These are phyloP conservation scores for Melanotaenia trifasciata DNA, from an alignment of 2,797 vertebrate genomes.

Conservation along the genomic window DNA sequence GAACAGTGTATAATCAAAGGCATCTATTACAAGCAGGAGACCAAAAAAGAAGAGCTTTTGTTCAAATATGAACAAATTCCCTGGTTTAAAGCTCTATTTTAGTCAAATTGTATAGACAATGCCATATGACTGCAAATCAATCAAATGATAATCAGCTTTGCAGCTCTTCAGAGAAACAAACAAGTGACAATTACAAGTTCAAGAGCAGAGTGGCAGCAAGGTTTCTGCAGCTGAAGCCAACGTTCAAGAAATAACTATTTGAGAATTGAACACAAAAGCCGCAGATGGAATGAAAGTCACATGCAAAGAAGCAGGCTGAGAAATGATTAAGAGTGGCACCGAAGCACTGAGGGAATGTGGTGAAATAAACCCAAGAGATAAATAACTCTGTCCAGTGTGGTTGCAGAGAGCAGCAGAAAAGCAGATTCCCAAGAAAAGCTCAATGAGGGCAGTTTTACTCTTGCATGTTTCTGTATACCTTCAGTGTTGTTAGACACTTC, in stretches of 20 bases:
- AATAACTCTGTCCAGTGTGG: conserved; percentile 7
- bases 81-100: not conserved
- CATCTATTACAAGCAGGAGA: not conserved
- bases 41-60: not conserved
- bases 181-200: conserved; percentile 14
- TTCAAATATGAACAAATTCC: not conserved
- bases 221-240: conserved; percentile 7
- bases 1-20: not conserved
- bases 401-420: conserved; percentile 21
- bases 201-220: conserved; percentile 12
- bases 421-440: conserved; percentile 14
- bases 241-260: conserved; percentile 22
- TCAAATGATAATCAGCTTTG: conserved; percentile 25
- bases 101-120: conserved; percentile 38
- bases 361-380: conserved; percentile 10
- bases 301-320: conserved; percentile 36
- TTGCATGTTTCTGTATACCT: conserved; percentile 84
- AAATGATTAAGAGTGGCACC: not conserved
- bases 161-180: conserved; percentile 10
- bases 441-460: conserved; percentile 5
- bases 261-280: conserved; percentile 24
- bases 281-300: conserved; percentile 36
- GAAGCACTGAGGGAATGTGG: conserved; percentile 3
- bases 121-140: conserved; percentile 39
- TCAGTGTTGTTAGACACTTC: conserved; percentile 84